Evolutionary conservation across 2,797 vertebrate species (phyloP).

Genomic region (Amniataba percoides): DNA sequence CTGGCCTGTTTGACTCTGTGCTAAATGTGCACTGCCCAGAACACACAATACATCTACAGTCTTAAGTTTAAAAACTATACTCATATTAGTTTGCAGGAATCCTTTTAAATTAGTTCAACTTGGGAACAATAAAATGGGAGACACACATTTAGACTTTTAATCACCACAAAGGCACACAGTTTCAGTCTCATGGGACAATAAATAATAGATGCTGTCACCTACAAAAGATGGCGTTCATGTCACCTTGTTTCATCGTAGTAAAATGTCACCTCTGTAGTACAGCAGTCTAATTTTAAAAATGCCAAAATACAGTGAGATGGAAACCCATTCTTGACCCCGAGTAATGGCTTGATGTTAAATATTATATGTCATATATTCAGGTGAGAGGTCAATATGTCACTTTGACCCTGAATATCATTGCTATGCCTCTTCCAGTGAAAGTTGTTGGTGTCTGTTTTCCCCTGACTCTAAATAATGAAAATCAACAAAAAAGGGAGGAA

Average conservation of each 20-base stretch:
- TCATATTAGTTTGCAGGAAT: not conserved
- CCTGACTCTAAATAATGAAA: too few species aligned
- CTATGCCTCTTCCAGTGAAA: too few species aligned
- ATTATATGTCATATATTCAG: too few species aligned
- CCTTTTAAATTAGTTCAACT: not conserved
- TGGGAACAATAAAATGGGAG: too few species aligned
- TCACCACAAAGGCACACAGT: not conserved
- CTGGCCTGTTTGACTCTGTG: not conserved
- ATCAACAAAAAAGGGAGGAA: too few species aligned
- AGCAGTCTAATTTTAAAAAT: not conserved
- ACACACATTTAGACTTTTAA: not conserved
- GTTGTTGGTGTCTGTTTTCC: too few species aligned
- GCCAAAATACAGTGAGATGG: not conserved
- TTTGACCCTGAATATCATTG: not conserved
- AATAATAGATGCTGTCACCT: conserved; percentile 26
- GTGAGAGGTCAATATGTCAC: not conserved
- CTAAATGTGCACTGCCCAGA: not conserved
- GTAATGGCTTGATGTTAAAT: not conserved
- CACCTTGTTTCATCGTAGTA: conserved; percentile 15
- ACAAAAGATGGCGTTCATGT: not conserved
- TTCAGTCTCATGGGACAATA: conserved; percentile 7
- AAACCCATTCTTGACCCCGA: not conserved
- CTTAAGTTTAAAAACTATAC: not conserved
- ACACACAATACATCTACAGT: not conserved
- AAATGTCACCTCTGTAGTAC: not conserved